Conservation (phyloP, 2,797 vertebrate species). For the Telmatherina bonti region DNA sequence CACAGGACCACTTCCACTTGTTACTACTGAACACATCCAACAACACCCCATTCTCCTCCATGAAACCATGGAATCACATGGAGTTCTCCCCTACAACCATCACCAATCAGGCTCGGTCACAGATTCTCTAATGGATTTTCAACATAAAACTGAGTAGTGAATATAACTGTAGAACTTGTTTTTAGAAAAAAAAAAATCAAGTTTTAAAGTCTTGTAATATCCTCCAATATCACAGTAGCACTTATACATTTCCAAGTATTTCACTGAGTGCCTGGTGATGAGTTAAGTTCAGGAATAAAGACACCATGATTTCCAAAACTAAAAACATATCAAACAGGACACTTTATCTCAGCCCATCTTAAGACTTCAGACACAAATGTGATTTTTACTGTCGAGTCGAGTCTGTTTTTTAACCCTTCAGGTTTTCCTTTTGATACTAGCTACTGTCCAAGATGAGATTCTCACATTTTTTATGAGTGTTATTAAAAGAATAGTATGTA, state of each 20-base stretch:
- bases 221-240: neutral
- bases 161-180: neutral
- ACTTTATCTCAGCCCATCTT: too few species aligned
- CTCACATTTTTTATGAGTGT: neutral
- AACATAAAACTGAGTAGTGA: too few species aligned
- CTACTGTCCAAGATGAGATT: neutral
- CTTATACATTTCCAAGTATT: neutral
- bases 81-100: neutral
- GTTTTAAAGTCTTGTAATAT: neutral
- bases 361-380: too few species aligned
- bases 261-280: neutral
- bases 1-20: too few species aligned
- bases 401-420: too few species aligned
- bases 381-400: too few species aligned
- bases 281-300: neutral
- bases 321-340: neutral
- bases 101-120: too few species aligned
- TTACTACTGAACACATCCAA: neutral
- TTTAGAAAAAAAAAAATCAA: too few species aligned
- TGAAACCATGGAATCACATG: neutral
- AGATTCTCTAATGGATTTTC: too few species aligned
- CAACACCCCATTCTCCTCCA: neutral
- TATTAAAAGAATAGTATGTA: neutral
- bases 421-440: too few species aligned
- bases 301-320: neutral